A percentile compares a stretch with the other conserved stretches of the same genome.
These are phyloP conservation scores for Anarsia innoxiella DNA, from an alignment of 2,888 invertebrate genomes.

Conservation along the genomic window DNA sequence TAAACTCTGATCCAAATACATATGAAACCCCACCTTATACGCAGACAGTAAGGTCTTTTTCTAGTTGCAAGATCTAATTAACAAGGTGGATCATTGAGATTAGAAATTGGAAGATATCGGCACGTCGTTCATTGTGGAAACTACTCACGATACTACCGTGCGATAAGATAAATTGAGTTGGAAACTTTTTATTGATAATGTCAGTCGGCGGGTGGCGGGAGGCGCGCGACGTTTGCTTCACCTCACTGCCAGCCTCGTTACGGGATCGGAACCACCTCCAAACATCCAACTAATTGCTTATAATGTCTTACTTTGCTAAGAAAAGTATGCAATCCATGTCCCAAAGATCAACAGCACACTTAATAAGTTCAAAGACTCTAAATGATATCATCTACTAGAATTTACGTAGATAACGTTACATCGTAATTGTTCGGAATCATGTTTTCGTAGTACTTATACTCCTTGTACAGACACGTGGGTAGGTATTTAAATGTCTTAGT, in stretches of 20 bases:
- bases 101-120: constrained; percentile 72
- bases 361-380: too few relatives aligned
- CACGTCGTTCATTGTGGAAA: constrained; percentile 73
- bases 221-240: constrained; percentile 23
- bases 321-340: not conserved
- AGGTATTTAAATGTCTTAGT: too few relatives aligned
- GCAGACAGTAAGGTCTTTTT: constrained; percentile 28
- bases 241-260: constrained; percentile 3
- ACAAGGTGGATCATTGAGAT: constrained; percentile 71
- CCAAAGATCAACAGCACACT: not conserved
- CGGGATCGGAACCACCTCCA: constrained; percentile 1
- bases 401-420: too few relatives aligned
- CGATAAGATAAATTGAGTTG: constrained; percentile 70
- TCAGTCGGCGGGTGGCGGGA: constrained; percentile 47
- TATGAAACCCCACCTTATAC: constrained; percentile 36
- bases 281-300: not conserved
- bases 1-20: constrained; percentile 32
- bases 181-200: constrained; percentile 65
- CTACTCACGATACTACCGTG: constrained; percentile 66
- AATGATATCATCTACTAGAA: too few relatives aligned
- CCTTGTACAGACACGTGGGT: too few relatives aligned
- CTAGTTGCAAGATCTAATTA: constrained; percentile 42
- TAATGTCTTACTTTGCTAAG: not conserved
- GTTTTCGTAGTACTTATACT: too few relatives aligned
- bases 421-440: too few relatives aligned